Percentiles rank a stretch among this genome's conserved stretches.
phyloP scores from a whole-genome alignment of 2,888 invertebrate species.

The Cephonodes hylas region DNA sequence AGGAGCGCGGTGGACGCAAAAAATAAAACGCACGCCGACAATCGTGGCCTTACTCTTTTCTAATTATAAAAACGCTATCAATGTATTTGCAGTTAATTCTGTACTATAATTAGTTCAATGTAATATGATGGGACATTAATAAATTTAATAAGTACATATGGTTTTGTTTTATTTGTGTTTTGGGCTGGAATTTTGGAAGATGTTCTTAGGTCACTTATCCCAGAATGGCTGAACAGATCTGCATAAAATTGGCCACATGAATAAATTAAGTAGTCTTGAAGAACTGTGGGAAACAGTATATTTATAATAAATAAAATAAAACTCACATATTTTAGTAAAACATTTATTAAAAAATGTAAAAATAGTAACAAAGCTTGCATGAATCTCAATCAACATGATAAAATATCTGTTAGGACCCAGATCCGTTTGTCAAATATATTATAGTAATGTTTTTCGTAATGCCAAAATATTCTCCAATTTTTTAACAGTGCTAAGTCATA shows the following conservation, averaged over 20 bases:
- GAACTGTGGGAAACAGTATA: too few species aligned
- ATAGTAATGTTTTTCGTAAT: too few species aligned
- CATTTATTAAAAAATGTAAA: slow-evolving; percentile 32
- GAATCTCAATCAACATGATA: not conserved
- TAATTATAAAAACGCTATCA: not conserved
- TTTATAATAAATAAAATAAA: too few species aligned
- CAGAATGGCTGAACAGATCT: too few species aligned
- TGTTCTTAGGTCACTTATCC: too few species aligned
- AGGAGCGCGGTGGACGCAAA: slow-evolving; percentile 98
- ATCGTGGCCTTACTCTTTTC: not conserved
- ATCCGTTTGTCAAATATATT: not conserved
- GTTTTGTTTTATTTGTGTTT: not conserved
- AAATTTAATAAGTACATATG: not conserved
- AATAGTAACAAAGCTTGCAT: slow-evolving; percentile 27
- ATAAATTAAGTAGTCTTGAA: too few species aligned
- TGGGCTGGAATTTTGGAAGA: too few species aligned
- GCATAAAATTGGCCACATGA: too few species aligned
- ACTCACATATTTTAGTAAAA: slow-evolving; percentile 8
- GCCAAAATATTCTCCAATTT: not conserved
- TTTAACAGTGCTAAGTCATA: not conserved
- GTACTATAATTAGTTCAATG: not conserved
- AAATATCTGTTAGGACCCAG: not conserved
- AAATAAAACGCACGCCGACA: slow-evolving; percentile 83
- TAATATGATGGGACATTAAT: not conserved
- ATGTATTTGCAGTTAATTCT: not conserved